Evolutionary conservation across 2,113 vertebrate species (phyloP).

Genomic region (Oreochromis tanganicae): DNA sequence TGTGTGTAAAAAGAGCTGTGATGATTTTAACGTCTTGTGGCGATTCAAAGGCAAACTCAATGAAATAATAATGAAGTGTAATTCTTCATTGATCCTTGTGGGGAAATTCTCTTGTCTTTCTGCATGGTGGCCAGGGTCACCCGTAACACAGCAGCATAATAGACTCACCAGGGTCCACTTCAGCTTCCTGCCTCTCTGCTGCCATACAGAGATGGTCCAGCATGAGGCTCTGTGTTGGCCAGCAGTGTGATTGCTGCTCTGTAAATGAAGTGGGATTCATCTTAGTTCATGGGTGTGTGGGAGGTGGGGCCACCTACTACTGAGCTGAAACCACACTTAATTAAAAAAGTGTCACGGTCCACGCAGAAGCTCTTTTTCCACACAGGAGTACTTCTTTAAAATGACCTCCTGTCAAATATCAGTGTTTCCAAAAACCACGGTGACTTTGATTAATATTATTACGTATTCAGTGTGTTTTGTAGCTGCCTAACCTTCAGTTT

Average conservation of each 20-base stretch:
- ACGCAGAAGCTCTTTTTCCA: neutral
- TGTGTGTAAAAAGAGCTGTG: neutral
- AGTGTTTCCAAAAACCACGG: neutral
- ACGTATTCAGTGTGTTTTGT: accelerated
- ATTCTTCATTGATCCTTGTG: neutral
- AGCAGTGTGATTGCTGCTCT: neutral
- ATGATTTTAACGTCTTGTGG: neutral
- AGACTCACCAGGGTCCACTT: neutral
- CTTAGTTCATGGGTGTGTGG: neutral
- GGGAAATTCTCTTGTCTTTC: neutral
- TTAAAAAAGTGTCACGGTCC: neutral
- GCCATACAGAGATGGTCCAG: neutral
- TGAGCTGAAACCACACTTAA: neutral
- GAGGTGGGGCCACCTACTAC: neutral
- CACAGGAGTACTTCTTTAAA: neutral
- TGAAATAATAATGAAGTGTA: neutral
- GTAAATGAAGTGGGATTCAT: neutral
- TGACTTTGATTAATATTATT: neutral
- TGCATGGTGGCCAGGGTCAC: neutral
- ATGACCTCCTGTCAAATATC: neutral
- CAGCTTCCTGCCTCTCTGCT: neutral
- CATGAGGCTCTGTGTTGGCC: neutral
- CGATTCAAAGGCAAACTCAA: neutral
- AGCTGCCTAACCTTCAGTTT: neutral
- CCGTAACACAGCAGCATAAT: neutral